Evolutionary conservation across 2,797 vertebrate species (phyloP).

Genomic region (Anguilla pacifica): DNA sequence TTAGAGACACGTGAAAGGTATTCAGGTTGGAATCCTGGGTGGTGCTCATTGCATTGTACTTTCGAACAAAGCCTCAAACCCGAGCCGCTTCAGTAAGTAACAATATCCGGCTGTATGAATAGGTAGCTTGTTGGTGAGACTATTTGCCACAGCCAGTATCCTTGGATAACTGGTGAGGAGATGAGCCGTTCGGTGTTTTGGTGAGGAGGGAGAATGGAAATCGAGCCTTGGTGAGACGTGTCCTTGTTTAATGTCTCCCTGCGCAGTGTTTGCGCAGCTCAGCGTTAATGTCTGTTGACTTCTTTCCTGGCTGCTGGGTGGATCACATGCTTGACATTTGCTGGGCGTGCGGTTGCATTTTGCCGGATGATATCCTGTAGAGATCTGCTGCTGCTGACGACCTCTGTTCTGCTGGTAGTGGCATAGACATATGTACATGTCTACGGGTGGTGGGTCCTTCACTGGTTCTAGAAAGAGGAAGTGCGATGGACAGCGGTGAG

Average conservation of each 20-base stretch:
- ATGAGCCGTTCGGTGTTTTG: not conserved
- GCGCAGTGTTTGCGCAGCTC: too few relatives aligned
- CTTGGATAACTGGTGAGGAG: not conserved
- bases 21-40: not conserved
- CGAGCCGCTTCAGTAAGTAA: not conserved
- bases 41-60: not conserved
- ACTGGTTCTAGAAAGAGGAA: not conserved
- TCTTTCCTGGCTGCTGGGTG: too few relatives aligned
- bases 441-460: not conserved
- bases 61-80: too few relatives aligned
- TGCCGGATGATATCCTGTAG: not conserved
- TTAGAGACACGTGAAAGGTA: not conserved
- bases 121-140: not conserved
- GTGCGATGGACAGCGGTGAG: not conserved
- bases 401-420: not conserved
- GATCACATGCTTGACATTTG: not conserved
- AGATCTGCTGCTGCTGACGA: not conserved
- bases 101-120: not conserved
- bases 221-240: too few relatives aligned
- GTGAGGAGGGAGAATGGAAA: not conserved
- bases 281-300: too few relatives aligned
- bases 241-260: too few relatives aligned
- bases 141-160: not conserved
- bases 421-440: too few relatives aligned
- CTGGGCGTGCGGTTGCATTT: not conserved